phyloP scores from a whole-genome alignment of 2,113 vertebrate genomes.

The Gallinago undulata region DNA sequence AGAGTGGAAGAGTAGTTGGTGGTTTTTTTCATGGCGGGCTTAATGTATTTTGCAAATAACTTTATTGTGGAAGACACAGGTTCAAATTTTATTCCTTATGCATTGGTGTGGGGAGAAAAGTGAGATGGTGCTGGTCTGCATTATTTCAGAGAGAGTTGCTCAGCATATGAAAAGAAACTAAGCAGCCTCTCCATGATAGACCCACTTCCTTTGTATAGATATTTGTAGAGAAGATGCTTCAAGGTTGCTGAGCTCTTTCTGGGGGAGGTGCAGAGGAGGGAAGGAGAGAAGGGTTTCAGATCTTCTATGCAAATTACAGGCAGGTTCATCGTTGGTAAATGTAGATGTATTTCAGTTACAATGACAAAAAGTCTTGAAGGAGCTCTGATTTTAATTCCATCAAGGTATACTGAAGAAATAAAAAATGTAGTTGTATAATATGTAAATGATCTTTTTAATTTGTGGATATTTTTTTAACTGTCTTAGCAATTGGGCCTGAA shows the following conservation, averaged over 20 bases:
- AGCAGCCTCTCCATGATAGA: neutral
- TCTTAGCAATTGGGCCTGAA: slow-evolving; percentile 42
- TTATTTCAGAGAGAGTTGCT: neutral
- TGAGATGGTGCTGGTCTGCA: neutral
- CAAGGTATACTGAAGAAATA: neutral
- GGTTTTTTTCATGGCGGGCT: slow-evolving; percentile 36
- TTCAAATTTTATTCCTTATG: neutral
- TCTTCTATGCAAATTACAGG: neutral
- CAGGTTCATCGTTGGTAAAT: neutral
- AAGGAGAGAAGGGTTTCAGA: neutral
- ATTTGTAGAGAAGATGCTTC: neutral
- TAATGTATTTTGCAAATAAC: neutral
- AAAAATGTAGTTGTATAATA: slow-evolving; percentile 8
- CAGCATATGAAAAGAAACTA: neutral
- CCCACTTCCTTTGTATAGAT: neutral
- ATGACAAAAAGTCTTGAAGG: slow-evolving; percentile 26
- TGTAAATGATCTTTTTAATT: slow-evolving; percentile 27
- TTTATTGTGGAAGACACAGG: neutral
- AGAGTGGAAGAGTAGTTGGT: slow-evolving; percentile 6
- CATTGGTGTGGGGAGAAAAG: neutral
- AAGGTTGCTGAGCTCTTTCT: neutral
- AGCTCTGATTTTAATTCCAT: slow-evolving; percentile 28
- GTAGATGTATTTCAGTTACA: slow-evolving; percentile 21
- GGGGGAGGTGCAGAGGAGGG: neutral
- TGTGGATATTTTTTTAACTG: slow-evolving; percentile 54